These are phyloP conservation scores for Mythimna loreyi DNA, from an alignment of 2,888 invertebrate genomes.

Conservation along the genomic window DNA sequence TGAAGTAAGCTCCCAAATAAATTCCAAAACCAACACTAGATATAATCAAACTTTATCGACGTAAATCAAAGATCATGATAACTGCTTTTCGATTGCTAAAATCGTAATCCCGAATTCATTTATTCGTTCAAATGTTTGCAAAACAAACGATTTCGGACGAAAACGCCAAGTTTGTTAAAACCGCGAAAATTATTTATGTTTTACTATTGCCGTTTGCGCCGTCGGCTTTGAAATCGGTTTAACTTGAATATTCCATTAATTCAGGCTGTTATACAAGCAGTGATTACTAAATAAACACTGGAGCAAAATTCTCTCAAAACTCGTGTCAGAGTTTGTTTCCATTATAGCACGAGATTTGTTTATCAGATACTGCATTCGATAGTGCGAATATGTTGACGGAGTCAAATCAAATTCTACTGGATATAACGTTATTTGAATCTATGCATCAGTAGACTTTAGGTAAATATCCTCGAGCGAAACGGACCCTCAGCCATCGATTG, in stretches of 20 bases:
- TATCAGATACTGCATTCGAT: conserved; percentile 8
- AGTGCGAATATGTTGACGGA: background rate
- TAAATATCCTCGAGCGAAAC: background rate
- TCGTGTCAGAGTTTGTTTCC: conserved; percentile 52
- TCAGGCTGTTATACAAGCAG: conserved; percentile 80
- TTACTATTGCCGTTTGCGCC: conserved; percentile 70
- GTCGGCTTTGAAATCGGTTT: conserved; percentile 76
- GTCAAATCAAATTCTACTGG: conserved; percentile 12
- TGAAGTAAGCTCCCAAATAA: conserved; percentile 21
- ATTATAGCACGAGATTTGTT: conserved; percentile 23
- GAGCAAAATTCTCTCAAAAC: conserved; percentile 69
- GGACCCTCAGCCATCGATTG: background rate
- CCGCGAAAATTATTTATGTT: conserved; percentile 73
- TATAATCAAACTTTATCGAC: conserved; percentile 46
- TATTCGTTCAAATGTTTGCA: conserved; percentile 81
- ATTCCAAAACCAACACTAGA: conserved; percentile 36
- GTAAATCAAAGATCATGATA: conserved; percentile 58
- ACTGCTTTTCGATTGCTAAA: conserved; percentile 56
- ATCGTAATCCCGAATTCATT: conserved; percentile 72
- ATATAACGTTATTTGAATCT: background rate
- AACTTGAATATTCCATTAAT: conserved; percentile 86
- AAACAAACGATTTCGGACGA: conserved; percentile 68
- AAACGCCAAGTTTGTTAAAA: conserved; percentile 68
- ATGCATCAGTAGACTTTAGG: background rate
- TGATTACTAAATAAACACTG: conserved; percentile 82